Conservation (phyloP, 1,140 invertebrate genomes). For the Drosophila melanica region DNA sequence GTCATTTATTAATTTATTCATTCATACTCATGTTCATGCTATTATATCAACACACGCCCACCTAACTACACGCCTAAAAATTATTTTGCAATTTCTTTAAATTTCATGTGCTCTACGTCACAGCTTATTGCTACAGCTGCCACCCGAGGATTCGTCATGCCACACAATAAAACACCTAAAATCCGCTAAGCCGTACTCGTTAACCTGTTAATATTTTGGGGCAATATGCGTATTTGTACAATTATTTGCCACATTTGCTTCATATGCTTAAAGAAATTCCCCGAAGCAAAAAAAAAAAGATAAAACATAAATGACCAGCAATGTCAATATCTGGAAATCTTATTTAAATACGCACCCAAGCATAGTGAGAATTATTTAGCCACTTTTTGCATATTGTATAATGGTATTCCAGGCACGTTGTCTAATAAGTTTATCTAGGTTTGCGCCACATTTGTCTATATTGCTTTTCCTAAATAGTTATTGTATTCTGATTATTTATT, state of each 20-base stretch:
- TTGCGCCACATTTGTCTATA: not conserved
- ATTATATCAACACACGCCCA: slow-evolving; percentile 4
- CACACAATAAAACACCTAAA: not conserved
- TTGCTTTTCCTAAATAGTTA: not conserved
- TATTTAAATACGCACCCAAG: slow-evolving; percentile 1
- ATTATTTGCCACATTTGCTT: slow-evolving; percentile 51
- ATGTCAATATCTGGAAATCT: slow-evolving; percentile 9
- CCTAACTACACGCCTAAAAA: slow-evolving; percentile 11
- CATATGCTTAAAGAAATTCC: slow-evolving; percentile 49
- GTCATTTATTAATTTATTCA: slow-evolving; percentile 49
- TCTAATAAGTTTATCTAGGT: slow-evolving; percentile 49
- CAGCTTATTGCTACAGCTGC: slow-evolving; percentile 6
- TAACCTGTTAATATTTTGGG: slow-evolving; percentile 38
- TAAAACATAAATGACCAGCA: not conserved
- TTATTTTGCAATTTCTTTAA: slow-evolving; percentile 3
- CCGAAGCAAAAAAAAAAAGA: slow-evolving; percentile 17
- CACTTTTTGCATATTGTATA: slow-evolving; percentile 18
- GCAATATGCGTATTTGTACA: slow-evolving; percentile 57
- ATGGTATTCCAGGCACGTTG: slow-evolving; percentile 14
- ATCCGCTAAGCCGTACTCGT: slow-evolving; percentile 7
- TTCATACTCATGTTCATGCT: slow-evolving; percentile 6
- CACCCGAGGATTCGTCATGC: slow-evolving; percentile 28
- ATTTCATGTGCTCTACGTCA: slow-evolving; percentile 23
- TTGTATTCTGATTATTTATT: not conserved
- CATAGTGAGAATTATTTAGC: slow-evolving; percentile 11